These are phyloP conservation scores for Zygogramma bicolorata DNA, from an alignment of 2,888 invertebrate genomes.

Conservation along the genomic window DNA sequence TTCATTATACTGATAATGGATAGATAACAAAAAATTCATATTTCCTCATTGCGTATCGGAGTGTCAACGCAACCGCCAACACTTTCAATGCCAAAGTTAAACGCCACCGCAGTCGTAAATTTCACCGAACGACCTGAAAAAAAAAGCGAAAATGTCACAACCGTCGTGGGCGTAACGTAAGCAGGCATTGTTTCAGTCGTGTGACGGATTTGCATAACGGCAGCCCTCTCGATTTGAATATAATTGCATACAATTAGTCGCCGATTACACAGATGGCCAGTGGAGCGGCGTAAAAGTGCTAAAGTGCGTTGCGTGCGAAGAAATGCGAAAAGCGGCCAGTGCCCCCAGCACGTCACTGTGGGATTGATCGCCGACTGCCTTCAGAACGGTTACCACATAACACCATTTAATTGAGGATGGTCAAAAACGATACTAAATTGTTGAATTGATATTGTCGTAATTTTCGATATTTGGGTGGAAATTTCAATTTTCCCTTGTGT, in stretches of 20 bases:
- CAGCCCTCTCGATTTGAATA: conserved; percentile 62
- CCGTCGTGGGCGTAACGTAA: conserved; percentile 33
- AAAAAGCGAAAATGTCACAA: conserved; percentile 32
- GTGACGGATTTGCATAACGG: conserved; percentile 61
- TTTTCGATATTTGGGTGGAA: too few relatives aligned
- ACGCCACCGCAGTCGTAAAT: conserved; percentile 12
- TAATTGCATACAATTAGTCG: conserved; percentile 66
- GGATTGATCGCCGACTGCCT: too few relatives aligned
- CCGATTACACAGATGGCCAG: conserved; percentile 66
- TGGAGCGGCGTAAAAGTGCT: conserved; percentile 62
- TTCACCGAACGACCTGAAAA: conserved; percentile 23
- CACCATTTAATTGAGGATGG: too few relatives aligned
- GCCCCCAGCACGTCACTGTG: conserved; percentile 54
- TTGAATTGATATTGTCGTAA: too few relatives aligned
- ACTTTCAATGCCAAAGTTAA: conserved; percentile 38
- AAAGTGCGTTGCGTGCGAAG: conserved; percentile 59
- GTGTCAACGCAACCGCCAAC: conserved; percentile 14
- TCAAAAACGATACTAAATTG: too few relatives aligned
- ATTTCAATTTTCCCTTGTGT: too few relatives aligned
- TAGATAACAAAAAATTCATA: too few relatives aligned
- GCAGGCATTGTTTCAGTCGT: conserved; percentile 32
- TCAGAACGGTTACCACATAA: too few relatives aligned
- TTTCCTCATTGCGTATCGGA: neutral
- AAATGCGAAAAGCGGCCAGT: conserved; percentile 47
- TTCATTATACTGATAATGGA: neutral